phyloP scores from a whole-genome alignment of 2,797 vertebrate species.

The Epinephelus awoara region DNA sequence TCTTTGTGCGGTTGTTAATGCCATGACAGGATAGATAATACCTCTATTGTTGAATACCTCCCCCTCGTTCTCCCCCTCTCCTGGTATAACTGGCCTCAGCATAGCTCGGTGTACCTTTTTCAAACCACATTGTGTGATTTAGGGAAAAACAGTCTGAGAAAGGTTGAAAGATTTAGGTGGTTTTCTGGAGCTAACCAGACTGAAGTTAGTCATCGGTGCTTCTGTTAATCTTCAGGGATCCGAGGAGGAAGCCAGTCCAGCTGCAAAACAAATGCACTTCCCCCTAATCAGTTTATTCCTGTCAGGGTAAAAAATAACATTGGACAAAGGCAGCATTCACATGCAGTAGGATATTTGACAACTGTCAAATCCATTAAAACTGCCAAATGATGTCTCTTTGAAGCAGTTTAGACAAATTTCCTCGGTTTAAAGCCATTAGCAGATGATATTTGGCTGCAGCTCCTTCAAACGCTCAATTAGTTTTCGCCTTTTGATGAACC shows the following conservation, averaged over 20 bases:
- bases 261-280: constrained; percentile 22
- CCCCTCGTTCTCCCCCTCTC: constrained; percentile 37
- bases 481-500: constrained; percentile 45
- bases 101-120: constrained; percentile 52
- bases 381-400: constrained; percentile 1
- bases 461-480: constrained; percentile 42
- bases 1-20: constrained; percentile 79
- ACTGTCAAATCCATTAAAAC: background rate
- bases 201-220: background rate
- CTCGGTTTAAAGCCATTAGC: constrained; percentile 21
- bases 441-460: constrained; percentile 39
- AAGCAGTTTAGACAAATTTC: constrained; percentile 13
- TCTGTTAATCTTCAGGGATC: constrained; percentile 6
- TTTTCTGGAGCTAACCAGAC: constrained; percentile 30
- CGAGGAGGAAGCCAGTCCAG: background rate
- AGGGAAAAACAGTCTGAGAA: constrained; percentile 12
- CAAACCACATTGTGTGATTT: constrained; percentile 64
- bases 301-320: constrained; percentile 14
- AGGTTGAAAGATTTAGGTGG: constrained; percentile 35
- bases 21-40: constrained; percentile 81
- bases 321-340: constrained; percentile 18
- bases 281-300: constrained; percentile 23
- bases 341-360: constrained; percentile 5
- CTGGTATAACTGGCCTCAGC: constrained; percentile 41
- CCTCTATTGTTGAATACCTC: constrained; percentile 75